These are phyloP conservation scores for Petroica traversi DNA, from an alignment of 2,113 vertebrate species.

Conservation along the genomic window DNA sequence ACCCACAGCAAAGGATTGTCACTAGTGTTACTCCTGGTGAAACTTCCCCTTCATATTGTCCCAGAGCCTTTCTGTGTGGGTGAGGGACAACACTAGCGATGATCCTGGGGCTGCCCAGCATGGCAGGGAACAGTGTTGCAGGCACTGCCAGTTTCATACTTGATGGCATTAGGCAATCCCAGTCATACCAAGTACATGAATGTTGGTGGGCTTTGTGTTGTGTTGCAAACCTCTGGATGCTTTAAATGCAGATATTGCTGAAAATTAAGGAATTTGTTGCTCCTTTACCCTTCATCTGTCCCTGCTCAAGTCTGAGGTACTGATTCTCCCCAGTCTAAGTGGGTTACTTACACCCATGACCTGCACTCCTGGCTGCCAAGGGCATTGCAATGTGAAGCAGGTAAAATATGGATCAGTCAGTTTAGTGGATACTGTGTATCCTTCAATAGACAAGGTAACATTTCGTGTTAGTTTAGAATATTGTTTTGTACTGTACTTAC, in stretches of 20 bases:
- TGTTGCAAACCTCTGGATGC: conserved; percentile 24
- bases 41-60: conserved; percentile 28
- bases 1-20: conserved; percentile 15
- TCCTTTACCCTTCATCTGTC: background rate
- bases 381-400: conserved; percentile 84
- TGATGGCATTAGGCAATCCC: conserved; percentile 57
- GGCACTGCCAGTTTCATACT: background rate
- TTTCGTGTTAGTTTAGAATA: conserved; percentile 93
- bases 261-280: conserved; percentile 37
- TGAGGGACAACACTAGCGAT: background rate
- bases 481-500: conserved; percentile 98
- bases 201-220: conserved; percentile 6
- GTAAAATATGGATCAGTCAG: conserved; percentile 91
- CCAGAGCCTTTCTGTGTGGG: background rate
- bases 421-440: conserved; percentile 99
- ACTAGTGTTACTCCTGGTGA: background rate
- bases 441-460: conserved; percentile 93
- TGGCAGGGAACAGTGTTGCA: background rate
- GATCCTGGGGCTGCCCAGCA: background rate
- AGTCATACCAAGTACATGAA: conserved; percentile 36
- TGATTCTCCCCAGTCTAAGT: background rate
- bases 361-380: conserved; percentile 79
- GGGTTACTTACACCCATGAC: conserved; percentile 21
- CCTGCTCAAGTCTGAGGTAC: conserved; percentile 13
- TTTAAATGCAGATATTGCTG: conserved; percentile 39